Base-by-base conservation (phyloP, 2,797 vertebrate genomes). In the Bradypodion ventrale region DNA sequence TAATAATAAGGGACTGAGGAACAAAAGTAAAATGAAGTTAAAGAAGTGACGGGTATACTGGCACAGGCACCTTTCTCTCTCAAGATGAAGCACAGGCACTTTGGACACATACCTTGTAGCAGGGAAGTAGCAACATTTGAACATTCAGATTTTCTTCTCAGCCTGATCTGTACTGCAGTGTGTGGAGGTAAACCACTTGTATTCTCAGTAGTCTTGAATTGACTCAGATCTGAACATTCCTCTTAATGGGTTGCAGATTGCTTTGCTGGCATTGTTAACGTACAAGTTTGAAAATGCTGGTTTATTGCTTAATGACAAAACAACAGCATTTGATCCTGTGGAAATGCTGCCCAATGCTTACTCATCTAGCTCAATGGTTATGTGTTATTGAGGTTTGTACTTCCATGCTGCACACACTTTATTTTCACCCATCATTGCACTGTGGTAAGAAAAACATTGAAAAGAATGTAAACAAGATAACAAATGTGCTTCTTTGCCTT, bases 231-330 rank as follows among this genome's bases (percentile, higher is more conserved):
- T 12, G 16, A 62, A 65, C 27, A 42, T 76, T 59, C 8, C 32
- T 70, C 66, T 73, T 49, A 63, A 63, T 63, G 68, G 25, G 42
- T 35, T 84, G 68, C 83, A 73, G 56, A n/a, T 37, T 40, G 75
- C 72, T 40, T 56, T 84, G 40, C 40, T 72, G 2, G 0, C 73
- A 49, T 87, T 83, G 89, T 89, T 93, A 89, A 87, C 78, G 88
- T 90, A 83, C 82, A 80, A 82, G 85, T 93, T 93, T 89, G 91
- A 87, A 76, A 83, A 87, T 90, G 62, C 87, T 91, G 80, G 87
- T 92, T 92, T 92, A 73, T 89, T 72, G 85, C 78, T 89, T 66
- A 27, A 75, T 88, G 90, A 83, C 89, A 88, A 74, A 65, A 91
- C 75, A 70, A 93, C 89, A 90, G 74, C 90, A 88, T 88, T 85